Evolutionary conservation across 2,888 invertebrate species (phyloP).

Genomic region (Dioctria linearis): DNA sequence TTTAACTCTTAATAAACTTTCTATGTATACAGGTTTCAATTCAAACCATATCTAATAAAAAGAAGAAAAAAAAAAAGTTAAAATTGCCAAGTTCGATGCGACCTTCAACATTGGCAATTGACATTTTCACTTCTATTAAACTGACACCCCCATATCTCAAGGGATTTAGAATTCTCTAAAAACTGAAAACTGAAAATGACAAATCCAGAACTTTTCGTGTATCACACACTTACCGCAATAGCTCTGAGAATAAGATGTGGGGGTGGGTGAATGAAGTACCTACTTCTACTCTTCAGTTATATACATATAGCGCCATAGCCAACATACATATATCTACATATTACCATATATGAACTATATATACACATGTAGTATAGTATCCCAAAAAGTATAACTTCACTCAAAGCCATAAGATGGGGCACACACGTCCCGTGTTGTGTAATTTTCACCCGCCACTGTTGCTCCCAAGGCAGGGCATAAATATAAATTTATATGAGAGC

Average conservation of each 20-base stretch:
- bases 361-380: conserved; percentile 8
- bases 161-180: conserved; percentile 37
- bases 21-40: too few relatives aligned
- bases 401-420: conserved; percentile 50
- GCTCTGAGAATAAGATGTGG: conserved; percentile 24
- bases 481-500: conserved; percentile 60
- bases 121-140: conserved; percentile 40
- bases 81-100: background rate
- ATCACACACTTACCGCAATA: conserved; percentile 47
- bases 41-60: background rate
- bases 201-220: conserved; percentile 50
- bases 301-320: background rate
- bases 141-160: conserved; percentile 28
- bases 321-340: background rate
- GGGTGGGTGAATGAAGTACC: background rate
- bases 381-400: conserved; percentile 41
- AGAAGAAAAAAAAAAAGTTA: background rate
- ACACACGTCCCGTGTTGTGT: conserved; percentile 64
- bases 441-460: conserved; percentile 70
- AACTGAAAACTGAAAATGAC: conserved; percentile 49
- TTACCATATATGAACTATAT: background rate
- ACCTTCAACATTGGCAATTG: conserved; percentile 35
- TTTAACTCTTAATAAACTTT: too few relatives aligned
- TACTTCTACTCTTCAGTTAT: background rate
- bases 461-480: conserved; percentile 65